Evolutionary conservation across 1,140 invertebrate species (phyloP).

Genomic region (Neodiprion virginianus): DNA sequence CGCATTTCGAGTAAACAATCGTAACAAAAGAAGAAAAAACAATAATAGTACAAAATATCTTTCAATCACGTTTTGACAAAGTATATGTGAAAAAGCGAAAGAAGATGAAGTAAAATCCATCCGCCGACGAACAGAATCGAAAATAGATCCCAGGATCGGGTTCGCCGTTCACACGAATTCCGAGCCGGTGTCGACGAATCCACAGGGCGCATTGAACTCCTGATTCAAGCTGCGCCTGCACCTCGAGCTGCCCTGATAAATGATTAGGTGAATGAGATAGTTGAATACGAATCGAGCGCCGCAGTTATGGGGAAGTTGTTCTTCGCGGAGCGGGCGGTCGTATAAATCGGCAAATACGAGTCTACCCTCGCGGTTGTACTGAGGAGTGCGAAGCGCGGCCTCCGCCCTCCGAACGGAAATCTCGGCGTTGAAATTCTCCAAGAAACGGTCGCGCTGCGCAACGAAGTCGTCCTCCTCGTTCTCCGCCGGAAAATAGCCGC

Average conservation of each 20-base stretch:
- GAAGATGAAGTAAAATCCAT: too few species aligned
- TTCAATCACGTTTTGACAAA: too few species aligned
- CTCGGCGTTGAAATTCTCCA: conserved; percentile 23
- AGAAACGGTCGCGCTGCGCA: conserved; percentile 26
- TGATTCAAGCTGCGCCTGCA: conserved; percentile 17
- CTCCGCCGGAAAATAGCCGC: conserved; percentile 23
- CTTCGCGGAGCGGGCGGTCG: neutral
- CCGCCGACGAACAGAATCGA: too few species aligned
- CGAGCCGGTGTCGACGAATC: too few species aligned
- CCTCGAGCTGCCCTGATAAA: conserved; percentile 27
- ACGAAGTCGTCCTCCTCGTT: conserved; percentile 14
- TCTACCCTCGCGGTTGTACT: conserved; percentile 23
- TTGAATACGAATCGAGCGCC: conserved; percentile 27
- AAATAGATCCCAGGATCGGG: too few species aligned
- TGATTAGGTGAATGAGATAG: conserved; percentile 36
- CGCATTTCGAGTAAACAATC: too few species aligned
- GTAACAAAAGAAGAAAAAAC: too few species aligned
- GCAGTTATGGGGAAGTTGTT: neutral
- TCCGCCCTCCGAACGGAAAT: conserved; percentile 13
- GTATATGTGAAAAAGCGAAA: too few species aligned
- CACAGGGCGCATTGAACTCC: conserved; percentile 18
- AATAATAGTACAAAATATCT: too few species aligned
- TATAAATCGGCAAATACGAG: conserved; percentile 21
- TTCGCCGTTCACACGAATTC: too few species aligned
- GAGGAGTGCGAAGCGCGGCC: neutral